Base-by-base conservation (phyloP, 2,797 vertebrate genomes). In the Cuculus canorus region DNA sequence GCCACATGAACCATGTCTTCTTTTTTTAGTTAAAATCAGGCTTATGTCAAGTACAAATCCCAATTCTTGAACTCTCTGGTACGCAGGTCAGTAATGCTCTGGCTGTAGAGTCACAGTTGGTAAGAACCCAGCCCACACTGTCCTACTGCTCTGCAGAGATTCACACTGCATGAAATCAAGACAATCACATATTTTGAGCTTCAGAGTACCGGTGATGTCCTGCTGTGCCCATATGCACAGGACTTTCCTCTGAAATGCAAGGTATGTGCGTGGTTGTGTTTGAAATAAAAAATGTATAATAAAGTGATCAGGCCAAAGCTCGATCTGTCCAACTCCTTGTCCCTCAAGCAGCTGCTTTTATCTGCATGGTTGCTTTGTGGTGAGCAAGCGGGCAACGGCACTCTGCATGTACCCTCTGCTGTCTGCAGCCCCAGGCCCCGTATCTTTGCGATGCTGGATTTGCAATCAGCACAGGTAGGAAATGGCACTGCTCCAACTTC, bases 301-400 rank as follows among this genome's bases (percentile, higher is more conserved):
- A 4, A 60, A 65, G 24, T 28, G 16, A 10, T 24, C 16, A 45
- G 52, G 28, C 21, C 35, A 69, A 60, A 80, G 39, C 43, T 79
- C 59, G 22, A 2, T 75, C 33, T 63, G 13, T 39, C 27, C 1
- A 0, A 47, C 14, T 37, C 11, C 69, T 9, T 14, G 52, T 53
- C 21, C 11, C 19, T 50, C 45, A 17, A 56, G 41, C 13, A 23
- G 1, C 50, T 45, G 22, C 17, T 83, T 64, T 54, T 45, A 39
- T 33, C 15, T 19, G 24, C 2, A 0, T 0, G 0, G 11, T 41
- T 6, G 17, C 13, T 56, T 48, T 35, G 5, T 17, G 52, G 6
- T 0, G 3, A 61, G 56, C 75, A 32, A 41, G 37, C 6, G 5
- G 39, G 39, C 43, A 69, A 60, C 11, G 9, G 11, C 7, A n/a